Conservation (phyloP, 53 echinoderm and acorn worm genomes). For the Luidia sarsii region DNA sequence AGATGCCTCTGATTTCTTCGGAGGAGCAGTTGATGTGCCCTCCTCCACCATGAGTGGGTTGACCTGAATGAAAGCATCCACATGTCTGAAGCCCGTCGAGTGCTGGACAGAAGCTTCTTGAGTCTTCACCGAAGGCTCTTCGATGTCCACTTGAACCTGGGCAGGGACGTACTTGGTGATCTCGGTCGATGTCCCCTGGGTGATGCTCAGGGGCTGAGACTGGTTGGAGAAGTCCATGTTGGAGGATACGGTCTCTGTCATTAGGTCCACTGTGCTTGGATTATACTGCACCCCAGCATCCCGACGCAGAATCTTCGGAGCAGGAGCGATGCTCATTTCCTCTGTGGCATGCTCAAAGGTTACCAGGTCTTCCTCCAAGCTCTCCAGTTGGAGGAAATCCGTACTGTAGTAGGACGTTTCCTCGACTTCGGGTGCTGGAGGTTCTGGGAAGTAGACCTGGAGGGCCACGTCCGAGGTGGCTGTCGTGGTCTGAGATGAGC, state of each 20-base stretch:
- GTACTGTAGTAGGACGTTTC: constrained; percentile 3
- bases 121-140: background rate
- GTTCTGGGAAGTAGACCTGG: constrained; percentile 28
- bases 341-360: background rate
- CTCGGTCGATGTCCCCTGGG: constrained; percentile 60
- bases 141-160: constrained; percentile 65
- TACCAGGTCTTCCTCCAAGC: constrained; percentile 18
- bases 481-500: constrained; percentile 20
- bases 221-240: constrained; percentile 63
- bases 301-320: constrained; percentile 2
- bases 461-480: constrained; percentile 24
- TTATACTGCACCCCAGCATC: constrained; percentile 58
- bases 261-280: constrained; percentile 44
- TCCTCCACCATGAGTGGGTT: constrained; percentile 69
- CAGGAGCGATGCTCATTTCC: constrained; percentile 11
- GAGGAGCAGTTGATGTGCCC: constrained; percentile 41
- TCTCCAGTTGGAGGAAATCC: constrained; percentile 8
- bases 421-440: constrained; percentile 33
- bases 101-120: constrained; percentile 62
- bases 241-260: constrained; percentile 56
- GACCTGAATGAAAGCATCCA: constrained; percentile 51
- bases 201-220: constrained; percentile 64
- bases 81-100: constrained; percentile 11
- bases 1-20: constrained; percentile 27
- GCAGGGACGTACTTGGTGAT: constrained; percentile 31